phyloP scores from a whole-genome alignment of 2,797 vertebrate species.

The Sebastes matsubarae region DNA sequence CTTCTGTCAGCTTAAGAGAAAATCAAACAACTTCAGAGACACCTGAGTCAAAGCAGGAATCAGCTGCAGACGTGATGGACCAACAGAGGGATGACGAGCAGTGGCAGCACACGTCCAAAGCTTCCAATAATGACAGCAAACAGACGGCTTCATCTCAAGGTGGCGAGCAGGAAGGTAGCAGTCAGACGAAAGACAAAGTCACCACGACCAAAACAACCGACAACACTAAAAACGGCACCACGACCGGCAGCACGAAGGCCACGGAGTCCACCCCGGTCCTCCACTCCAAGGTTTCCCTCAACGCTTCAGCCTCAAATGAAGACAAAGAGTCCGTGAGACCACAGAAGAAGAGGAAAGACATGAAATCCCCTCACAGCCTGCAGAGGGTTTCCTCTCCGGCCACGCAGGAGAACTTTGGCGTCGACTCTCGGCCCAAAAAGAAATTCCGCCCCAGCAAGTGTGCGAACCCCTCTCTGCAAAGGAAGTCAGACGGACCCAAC shows the following conservation, averaged over 20 bases:
- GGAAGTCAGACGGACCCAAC: constrained; percentile 76
- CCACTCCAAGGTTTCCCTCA: constrained; percentile 61
- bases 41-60: constrained; percentile 62
- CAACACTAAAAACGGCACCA: constrained; percentile 62
- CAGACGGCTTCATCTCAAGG: constrained; percentile 47
- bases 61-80: constrained; percentile 48
- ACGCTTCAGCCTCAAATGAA: constrained; percentile 58
- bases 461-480: constrained; percentile 72
- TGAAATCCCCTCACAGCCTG: constrained; percentile 77
- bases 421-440: constrained; percentile 85
- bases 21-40: constrained; percentile 58
- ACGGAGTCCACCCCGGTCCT: constrained; percentile 68
- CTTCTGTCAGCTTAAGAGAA: constrained; percentile 54
- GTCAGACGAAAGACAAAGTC: constrained; percentile 76
- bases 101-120: constrained; percentile 42
- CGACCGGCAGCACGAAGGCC: constrained; percentile 53
- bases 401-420: constrained; percentile 88
- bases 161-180: constrained; percentile 60
- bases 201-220: constrained; percentile 56
- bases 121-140: constrained; percentile 64
- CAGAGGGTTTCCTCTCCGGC: constrained; percentile 78
- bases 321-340: constrained; percentile 79
- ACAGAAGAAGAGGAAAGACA: constrained; percentile 88
- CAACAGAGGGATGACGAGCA: constrained; percentile 63
- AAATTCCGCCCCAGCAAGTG: constrained; percentile 82